phyloP scores from a whole-genome alignment of 2,797 vertebrate species.

The Hydrolagus colliei region DNA sequence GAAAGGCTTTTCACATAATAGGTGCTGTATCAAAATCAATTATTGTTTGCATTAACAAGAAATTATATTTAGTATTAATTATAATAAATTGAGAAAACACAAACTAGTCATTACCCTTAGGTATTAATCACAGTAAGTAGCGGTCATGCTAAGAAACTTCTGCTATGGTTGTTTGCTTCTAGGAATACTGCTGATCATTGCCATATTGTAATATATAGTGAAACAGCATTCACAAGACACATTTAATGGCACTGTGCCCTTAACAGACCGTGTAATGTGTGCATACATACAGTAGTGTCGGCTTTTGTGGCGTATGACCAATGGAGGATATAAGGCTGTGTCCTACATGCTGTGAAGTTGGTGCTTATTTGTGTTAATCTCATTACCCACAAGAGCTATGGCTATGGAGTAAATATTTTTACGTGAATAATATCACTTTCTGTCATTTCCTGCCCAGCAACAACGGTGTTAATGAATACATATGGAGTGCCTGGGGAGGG shows the following conservation, averaged over 20 bases:
- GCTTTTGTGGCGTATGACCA: slow-evolving; percentile 15
- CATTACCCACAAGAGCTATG: slow-evolving; percentile 27
- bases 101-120: too few species aligned
- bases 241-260: slow-evolving; percentile 1
- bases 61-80: too few species aligned
- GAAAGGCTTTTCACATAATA: too few species aligned
- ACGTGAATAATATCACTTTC: slow-evolving; percentile 25
- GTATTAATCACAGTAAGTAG: too few species aligned
- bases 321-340: slow-evolving; percentile 13
- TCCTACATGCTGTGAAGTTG: slow-evolving; percentile 25
- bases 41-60: too few species aligned
- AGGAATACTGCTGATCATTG: slow-evolving; percentile 8
- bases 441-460: slow-evolving; percentile 29
- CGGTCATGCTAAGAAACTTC: neutral
- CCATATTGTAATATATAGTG: neutral
- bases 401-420: slow-evolving; percentile 29
- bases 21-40: too few species aligned
- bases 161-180: neutral
- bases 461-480: slow-evolving; percentile 30
- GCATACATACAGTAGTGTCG: slow-evolving; percentile 10
- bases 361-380: slow-evolving; percentile 27
- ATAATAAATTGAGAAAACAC: too few species aligned
- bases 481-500: slow-evolving; percentile 21
- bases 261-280: neutral
- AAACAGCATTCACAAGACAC: neutral